Conservation (phyloP, 1,140 invertebrate species). For the Berghia stephanieae region DNA sequence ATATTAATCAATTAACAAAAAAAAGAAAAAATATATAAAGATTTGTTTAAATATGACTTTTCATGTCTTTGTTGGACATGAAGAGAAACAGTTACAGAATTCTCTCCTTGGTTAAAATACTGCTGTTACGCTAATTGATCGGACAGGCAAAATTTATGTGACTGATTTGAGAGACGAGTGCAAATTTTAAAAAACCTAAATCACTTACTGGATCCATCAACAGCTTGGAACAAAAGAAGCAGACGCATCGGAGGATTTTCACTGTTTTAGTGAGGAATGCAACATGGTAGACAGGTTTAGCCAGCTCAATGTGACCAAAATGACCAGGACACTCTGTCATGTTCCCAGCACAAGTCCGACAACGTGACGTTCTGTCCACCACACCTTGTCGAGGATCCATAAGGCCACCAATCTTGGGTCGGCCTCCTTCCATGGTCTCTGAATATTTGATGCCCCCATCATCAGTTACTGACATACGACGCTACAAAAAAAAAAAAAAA, state of each 20-base stretch:
- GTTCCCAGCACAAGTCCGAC: conserved; percentile 97
- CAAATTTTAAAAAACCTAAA: not conserved
- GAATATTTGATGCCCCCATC: conserved; percentile 91
- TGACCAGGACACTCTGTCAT: conserved; percentile 99
- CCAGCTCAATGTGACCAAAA: conserved; percentile 98
- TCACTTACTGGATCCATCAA: conserved; percentile 88
- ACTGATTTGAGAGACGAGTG: not conserved
- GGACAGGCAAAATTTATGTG: not conserved
- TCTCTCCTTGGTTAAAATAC: no score
- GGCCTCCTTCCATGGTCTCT: conserved; percentile 97
- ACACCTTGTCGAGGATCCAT: conserved; percentile 99
- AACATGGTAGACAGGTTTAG: conserved; percentile 98
- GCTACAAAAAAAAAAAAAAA: conserved; percentile 70
- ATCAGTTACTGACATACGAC: conserved; percentile 85
- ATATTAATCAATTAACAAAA: no score
- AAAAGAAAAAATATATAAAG: no score
- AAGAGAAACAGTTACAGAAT: no score
- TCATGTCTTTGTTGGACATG: no score
- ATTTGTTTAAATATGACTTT: no score
- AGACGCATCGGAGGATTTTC: conserved; percentile 95
- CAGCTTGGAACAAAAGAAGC: conserved; percentile 97
- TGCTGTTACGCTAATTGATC: no score
- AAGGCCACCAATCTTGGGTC: conserved; percentile 95
- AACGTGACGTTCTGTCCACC: conserved; percentile 87
- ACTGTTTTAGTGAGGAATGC: conserved; percentile 98